Evolutionary conservation across 2,113 vertebrate species (phyloP).

Genomic region (Numida meleagris): DNA sequence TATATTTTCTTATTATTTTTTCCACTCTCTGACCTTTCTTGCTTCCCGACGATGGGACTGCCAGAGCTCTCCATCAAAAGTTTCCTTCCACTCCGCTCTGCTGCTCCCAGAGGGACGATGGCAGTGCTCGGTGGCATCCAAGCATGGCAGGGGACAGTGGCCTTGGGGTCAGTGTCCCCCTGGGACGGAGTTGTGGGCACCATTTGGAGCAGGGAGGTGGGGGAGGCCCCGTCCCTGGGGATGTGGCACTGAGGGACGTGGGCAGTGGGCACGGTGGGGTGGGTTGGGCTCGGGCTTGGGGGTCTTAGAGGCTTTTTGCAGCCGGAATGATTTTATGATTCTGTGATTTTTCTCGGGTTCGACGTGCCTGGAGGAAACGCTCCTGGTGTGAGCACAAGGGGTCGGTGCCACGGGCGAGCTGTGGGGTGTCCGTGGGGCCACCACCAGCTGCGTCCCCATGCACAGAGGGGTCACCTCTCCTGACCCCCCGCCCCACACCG

Average conservation of each 20-base stretch:
- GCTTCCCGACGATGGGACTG: constrained; percentile 68
- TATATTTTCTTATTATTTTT: constrained; percentile 84
- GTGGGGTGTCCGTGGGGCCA: too few relatives aligned
- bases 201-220: background rate
- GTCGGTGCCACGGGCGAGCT: too few relatives aligned
- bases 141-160: background rate
- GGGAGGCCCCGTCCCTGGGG: too few relatives aligned
- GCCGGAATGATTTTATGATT: too few relatives aligned
- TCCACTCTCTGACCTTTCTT: constrained; percentile 78
- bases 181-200: background rate
- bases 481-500: fast-evolving
- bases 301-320: too few relatives aligned
- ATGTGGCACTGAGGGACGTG: too few relatives aligned
- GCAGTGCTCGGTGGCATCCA: background rate
- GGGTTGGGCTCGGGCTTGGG: too few relatives aligned
- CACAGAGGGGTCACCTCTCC: too few relatives aligned
- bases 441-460: too few relatives aligned
- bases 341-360: too few relatives aligned
- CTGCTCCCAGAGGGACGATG: background rate
- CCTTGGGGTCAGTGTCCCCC: background rate
- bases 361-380: too few relatives aligned
- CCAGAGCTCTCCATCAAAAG: constrained; percentile 74
- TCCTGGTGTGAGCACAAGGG: fast-evolving
- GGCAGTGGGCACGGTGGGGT: too few relatives aligned
- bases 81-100: constrained; percentile 69